These are phyloP conservation scores for Drosophila phalerata DNA, from an alignment of 2,888 invertebrate species.

Conservation along the genomic window DNA sequence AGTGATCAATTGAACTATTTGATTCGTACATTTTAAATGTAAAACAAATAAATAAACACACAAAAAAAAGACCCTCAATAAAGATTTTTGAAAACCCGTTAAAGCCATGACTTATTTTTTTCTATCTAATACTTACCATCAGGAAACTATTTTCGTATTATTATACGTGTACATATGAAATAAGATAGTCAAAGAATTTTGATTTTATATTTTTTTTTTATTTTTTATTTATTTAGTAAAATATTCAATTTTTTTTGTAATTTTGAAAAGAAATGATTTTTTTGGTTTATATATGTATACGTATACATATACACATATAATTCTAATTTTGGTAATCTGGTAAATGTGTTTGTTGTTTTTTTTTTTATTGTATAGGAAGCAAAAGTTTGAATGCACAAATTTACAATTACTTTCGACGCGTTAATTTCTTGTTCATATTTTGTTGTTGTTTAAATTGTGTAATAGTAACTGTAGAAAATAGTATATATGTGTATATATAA, in stretches of 20 bases:
- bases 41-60: constrained; percentile 50
- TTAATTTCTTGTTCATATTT: constrained; percentile 19
- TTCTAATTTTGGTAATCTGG: constrained; percentile 66
- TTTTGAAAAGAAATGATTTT: constrained; percentile 67
- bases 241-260: constrained; percentile 64
- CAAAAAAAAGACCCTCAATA: constrained; percentile 63
- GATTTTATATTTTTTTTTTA: constrained; percentile 70
- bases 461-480: constrained; percentile 75
- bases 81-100: constrained; percentile 75
- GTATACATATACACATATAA: constrained; percentile 56
- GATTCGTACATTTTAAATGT: constrained; percentile 76
- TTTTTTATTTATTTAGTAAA: constrained; percentile 81
- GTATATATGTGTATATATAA: constrained; percentile 55
- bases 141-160: neutral
- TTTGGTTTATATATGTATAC: constrained; percentile 59
- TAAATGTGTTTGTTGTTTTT: constrained; percentile 55
- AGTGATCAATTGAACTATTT: constrained; percentile 41
- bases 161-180: neutral
- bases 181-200: constrained; percentile 14
- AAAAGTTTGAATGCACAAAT: constrained; percentile 79
- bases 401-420: constrained; percentile 60
- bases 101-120: constrained; percentile 16
- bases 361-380: constrained; percentile 73
- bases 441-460: constrained; percentile 53
- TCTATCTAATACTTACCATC: constrained; percentile 7